phyloP scores from a whole-genome alignment of 2,113 vertebrate species.

The Corythoichthys haematopterus region DNA sequence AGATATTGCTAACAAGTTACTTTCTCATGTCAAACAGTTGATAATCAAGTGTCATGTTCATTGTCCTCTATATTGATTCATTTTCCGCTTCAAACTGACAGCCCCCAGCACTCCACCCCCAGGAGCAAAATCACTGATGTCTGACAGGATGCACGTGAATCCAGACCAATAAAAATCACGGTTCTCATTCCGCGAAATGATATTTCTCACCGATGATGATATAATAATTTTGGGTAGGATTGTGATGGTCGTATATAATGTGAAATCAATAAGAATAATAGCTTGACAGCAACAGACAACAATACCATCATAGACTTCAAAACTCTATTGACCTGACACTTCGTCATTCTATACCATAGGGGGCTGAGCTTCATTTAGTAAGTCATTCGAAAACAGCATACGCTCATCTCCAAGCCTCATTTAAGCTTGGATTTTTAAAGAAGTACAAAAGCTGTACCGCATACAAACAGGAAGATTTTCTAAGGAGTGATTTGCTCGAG shows the following conservation, averaged over 20 bases:
- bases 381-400: too few relatives aligned
- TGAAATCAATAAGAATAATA: slow-evolving; percentile 48
- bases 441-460: too few relatives aligned
- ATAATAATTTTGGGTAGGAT: slow-evolving; percentile 9
- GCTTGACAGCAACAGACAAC: too few relatives aligned
- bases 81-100: slow-evolving; percentile 28
- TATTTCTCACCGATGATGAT: slow-evolving; percentile 8
- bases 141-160: slow-evolving; percentile 39
- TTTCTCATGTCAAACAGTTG: slow-evolving; percentile 22
- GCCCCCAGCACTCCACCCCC: neutral
- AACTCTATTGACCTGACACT: too few relatives aligned
- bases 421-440: too few relatives aligned
- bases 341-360: too few relatives aligned
- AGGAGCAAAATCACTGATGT: slow-evolving; percentile 21
- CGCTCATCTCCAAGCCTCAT: too few relatives aligned
- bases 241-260: slow-evolving; percentile 34
- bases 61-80: slow-evolving; percentile 49
- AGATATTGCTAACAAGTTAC: slow-evolving; percentile 16
- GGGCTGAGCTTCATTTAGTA: too few relatives aligned
- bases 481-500: too few relatives aligned
- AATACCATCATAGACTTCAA: too few relatives aligned
- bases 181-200: too few relatives aligned
- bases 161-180: neutral
- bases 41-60: slow-evolving; percentile 47
- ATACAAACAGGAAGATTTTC: too few relatives aligned